A percentile compares a stretch with the other conserved stretches of the same genome.
phyloP scores from a whole-genome alignment of 2,888 invertebrate genomes.

The Brenthis hecate region DNA sequence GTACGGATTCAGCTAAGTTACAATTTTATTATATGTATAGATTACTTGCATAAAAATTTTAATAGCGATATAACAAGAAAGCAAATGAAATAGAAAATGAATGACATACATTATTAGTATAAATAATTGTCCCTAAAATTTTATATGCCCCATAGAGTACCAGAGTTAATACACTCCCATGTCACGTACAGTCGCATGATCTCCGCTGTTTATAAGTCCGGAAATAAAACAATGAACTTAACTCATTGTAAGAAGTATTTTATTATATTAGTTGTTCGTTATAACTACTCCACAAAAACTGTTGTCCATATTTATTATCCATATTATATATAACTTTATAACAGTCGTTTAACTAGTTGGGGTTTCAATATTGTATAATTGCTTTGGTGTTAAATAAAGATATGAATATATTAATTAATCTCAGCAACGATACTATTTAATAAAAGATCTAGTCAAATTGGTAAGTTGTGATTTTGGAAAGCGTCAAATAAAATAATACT shows the following conservation, averaged over 20 bases:
- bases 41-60: neutral
- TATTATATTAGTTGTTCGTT: constrained; percentile 29
- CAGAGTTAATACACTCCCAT: neutral
- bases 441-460: constrained; percentile 45
- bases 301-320: constrained; percentile 14
- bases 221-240: constrained; percentile 25
- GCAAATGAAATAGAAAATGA: neutral
- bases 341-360: constrained; percentile 17
- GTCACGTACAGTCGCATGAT: constrained; percentile 15
- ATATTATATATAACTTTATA: constrained; percentile 27
- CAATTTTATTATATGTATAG: neutral
- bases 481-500: constrained; percentile 67
- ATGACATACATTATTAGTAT: too few species aligned
- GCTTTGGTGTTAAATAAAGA: too few species aligned
- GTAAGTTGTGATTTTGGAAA: constrained; percentile 65
- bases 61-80: neutral
- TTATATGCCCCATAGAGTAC: too few species aligned
- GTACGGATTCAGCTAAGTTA: too few species aligned
- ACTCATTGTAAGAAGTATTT: constrained; percentile 22
- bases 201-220: constrained; percentile 14
- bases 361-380: too few species aligned
- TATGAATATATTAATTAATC: too few species aligned
- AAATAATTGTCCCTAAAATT: too few species aligned
- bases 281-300: constrained; percentile 10
- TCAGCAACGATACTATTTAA: neutral